Evolutionary conservation across 1,140 invertebrate species (phyloP), one percentile per base, ranked within the genome.

Genomic region (Idris sp.): DNA sequence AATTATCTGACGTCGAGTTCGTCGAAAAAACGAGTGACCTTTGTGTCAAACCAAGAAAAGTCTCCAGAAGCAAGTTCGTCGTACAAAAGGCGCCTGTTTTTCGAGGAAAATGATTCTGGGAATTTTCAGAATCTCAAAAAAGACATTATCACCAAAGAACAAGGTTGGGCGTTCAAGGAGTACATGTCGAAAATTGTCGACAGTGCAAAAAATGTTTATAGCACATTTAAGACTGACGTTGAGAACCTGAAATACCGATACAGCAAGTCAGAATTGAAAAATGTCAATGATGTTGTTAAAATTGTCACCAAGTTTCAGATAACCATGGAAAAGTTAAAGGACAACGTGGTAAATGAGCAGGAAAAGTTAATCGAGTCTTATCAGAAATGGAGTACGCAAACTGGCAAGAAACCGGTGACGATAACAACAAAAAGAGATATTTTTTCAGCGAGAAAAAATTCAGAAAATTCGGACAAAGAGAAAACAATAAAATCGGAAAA

Each of bases 211-310:
- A 1, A 14, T 7, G 10, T 71, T 8, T 62, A 71, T 15, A 62
- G 56, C 41, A 30, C 67, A 2, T 71, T 71, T n/a, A 71, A 71
- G 14, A 71, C 33, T 0, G 67, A 71, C 9, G 41, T 71, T 6
- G 56, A 71, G 7, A 71, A 71, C 48, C n/a, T 71, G 0, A 71
- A 71, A n/a, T 46, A 54, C 11, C 15, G 67, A 0, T 62, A 71
- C n/a, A 53, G 56, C 7, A 72, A 72, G n/a, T 13, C 41, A 2
- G 68, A 72, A n/a, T 35, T 72, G 10, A 74, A 74, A 18, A 62
- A 62, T 7, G 7, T 41, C 0, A 43, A 62, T 9, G 62, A 74
- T 5, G 15, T 74, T 0, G 11, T 65, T 0, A 62, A 49, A 26
- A 74, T 74, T 10, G 30, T 74, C 1, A 56, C 11, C 0, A 74